These are phyloP conservation scores for Lepidochrysops patricia DNA, from an alignment of 2,888 invertebrate species.

Conservation along the genomic window DNA sequence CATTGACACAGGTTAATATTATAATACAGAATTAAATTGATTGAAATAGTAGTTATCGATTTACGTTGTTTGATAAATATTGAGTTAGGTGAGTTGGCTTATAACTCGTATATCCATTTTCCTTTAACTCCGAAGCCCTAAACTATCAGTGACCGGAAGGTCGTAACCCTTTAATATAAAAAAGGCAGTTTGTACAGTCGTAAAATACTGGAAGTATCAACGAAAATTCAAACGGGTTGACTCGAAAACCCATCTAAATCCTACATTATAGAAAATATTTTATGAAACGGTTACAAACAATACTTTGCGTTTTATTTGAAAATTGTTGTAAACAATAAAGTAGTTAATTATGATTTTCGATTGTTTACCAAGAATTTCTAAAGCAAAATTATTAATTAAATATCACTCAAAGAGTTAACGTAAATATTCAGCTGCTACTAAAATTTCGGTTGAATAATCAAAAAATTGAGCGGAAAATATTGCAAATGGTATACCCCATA, in stretches of 20 bases:
- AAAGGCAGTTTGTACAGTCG: conserved; percentile 1
- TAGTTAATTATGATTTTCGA: conserved; percentile 15
- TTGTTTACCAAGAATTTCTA: not conserved
- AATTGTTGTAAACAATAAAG: conserved; percentile 10
- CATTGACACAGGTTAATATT: too few relatives aligned
- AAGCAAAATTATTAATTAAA: not conserved
- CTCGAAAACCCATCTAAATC: not conserved
- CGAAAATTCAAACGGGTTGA: not conserved
- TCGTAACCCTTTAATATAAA: conserved; percentile 4
- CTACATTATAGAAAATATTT: not conserved
- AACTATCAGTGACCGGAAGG: conserved; percentile 3
- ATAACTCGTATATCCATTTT: not conserved
- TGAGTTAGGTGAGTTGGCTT: not conserved
- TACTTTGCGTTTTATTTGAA: too few relatives aligned
- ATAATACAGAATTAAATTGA: too few relatives aligned
- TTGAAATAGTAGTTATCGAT: not conserved
- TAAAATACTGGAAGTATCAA: not conserved
- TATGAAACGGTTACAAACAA: conserved; percentile 9
- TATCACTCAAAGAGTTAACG: not conserved
- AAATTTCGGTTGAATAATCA: not conserved
- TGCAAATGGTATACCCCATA: not conserved
- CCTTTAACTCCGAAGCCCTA: not conserved
- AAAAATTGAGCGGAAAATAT: not conserved
- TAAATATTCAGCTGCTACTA: not conserved
- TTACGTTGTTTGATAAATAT: not conserved